These are phyloP conservation scores for Entomyzon cyanotis DNA, from an alignment of 2,113 vertebrate genomes.

Conservation along the genomic window DNA sequence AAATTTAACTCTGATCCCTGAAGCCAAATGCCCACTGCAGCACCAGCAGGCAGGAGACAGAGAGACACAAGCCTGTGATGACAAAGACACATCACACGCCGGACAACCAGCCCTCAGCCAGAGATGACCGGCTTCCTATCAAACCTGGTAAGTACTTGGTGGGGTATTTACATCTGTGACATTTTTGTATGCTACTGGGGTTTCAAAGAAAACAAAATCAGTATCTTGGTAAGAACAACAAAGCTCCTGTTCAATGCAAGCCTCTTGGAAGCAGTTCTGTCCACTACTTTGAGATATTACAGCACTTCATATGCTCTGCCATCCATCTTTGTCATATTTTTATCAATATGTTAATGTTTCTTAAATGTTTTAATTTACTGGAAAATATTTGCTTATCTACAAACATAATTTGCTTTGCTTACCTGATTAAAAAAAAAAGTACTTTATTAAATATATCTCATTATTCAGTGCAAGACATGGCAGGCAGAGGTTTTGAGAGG, in stretches of 20 bases:
- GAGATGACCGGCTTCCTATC: slow-evolving; percentile 27
- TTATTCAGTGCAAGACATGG: not conserved
- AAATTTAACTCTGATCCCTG: slow-evolving; percentile 48
- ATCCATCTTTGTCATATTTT: not conserved
- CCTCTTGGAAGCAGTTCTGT: not conserved
- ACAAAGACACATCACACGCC: not conserved
- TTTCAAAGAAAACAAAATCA: not conserved
- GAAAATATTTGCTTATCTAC: not conserved
- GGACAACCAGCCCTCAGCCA: not conserved
- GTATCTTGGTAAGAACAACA: not conserved
- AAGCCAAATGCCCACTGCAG: not conserved
- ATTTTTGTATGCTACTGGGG: not conserved
- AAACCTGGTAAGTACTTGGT: slow-evolving; percentile 29
- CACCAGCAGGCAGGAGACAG: not conserved
- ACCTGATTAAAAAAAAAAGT: not conserved
- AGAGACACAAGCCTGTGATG: slow-evolving; percentile 2
- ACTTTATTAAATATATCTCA: not conserved
- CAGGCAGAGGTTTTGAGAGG: not conserved
- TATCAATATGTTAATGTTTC: not conserved
- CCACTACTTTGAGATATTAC: not conserved
- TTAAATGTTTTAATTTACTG: not conserved
- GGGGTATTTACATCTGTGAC: not conserved
- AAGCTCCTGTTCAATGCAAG: not conserved
- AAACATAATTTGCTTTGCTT: not conserved
- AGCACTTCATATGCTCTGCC: not conserved